These are phyloP conservation scores for Melikaiella ostensackeni DNA, from an alignment of 2,888 invertebrate species.

Conservation along the genomic window DNA sequence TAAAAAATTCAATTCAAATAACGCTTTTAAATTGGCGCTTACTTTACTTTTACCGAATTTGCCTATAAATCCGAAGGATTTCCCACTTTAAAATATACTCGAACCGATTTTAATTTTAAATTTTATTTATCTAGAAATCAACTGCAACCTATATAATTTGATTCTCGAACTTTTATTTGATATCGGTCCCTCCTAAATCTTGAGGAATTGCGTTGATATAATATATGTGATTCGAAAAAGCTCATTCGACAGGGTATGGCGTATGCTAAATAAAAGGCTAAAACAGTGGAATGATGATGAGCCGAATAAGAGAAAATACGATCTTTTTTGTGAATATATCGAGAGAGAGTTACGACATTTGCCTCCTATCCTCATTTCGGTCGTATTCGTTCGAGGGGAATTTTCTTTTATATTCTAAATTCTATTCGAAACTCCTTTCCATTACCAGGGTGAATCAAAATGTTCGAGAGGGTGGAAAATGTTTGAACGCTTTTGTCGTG, in stretches of 20 bases:
- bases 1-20: too few relatives aligned
- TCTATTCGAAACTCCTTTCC: background rate
- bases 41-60: too few relatives aligned
- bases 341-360: slow-evolving; percentile 12
- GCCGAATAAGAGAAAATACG: slow-evolving; percentile 6
- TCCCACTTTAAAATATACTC: background rate
- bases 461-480: background rate
- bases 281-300: slow-evolving; percentile 14
- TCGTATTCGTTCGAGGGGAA: background rate
- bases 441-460: background rate
- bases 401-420: background rate
- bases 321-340: background rate
- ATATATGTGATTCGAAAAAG: background rate
- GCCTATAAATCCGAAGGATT: too few relatives aligned
- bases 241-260: background rate
- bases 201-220: background rate
- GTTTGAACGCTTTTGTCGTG: background rate
- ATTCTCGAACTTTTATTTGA: background rate
- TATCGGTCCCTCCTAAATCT: slow-evolving; percentile 10
- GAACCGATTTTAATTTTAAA: background rate
- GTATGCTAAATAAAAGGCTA: slow-evolving; percentile 2
- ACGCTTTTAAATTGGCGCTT: too few relatives aligned
- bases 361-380: background rate
- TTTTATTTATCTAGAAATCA: background rate
- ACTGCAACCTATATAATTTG: background rate